Percentiles rank a stretch among this genome's conserved stretches.
These are phyloP conservation scores for Rhyzopertha dominica DNA, from an alignment of 1,140 invertebrate genomes.

Conservation along the genomic window DNA sequence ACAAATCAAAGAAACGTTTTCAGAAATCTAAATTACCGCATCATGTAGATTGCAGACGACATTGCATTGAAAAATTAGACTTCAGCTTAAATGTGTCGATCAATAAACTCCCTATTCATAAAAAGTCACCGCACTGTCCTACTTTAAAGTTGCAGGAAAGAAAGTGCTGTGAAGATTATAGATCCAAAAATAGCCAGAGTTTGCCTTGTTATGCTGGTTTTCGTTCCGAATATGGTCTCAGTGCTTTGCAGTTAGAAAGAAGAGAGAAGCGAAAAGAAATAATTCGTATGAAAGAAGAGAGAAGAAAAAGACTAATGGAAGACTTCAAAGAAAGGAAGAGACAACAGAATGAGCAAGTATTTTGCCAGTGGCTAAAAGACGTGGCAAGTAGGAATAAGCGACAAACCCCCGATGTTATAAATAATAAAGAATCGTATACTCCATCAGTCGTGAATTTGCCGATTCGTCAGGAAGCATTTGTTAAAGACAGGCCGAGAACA, in stretches of 20 bases:
- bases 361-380: slow-evolving; percentile 40
- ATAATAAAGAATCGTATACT: slow-evolving; percentile 3
- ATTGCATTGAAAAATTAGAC: slow-evolving; percentile 41
- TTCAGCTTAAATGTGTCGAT: slow-evolving; percentile 32
- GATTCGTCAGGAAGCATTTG: background rate
- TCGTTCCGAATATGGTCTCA: slow-evolving; percentile 42
- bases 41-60: slow-evolving; percentile 37
- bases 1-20: no score
- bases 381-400: slow-evolving; percentile 30
- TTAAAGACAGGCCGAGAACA: slow-evolving; percentile 35
- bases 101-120: slow-evolving; percentile 33
- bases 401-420: no score
- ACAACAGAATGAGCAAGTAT: slow-evolving; percentile 42
- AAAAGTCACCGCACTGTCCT: slow-evolving; percentile 33
- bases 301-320: slow-evolving; percentile 30
- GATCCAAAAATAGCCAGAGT: slow-evolving; percentile 23
- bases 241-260: slow-evolving; percentile 31
- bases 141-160: slow-evolving; percentile 35
- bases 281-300: slow-evolving; percentile 29
- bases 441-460: no score
- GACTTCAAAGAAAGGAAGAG: slow-evolving; percentile 35
- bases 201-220: slow-evolving; percentile 39
- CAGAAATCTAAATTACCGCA: no score
- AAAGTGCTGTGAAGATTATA: slow-evolving; percentile 38
- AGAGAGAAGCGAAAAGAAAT: slow-evolving; percentile 28